Evolutionary conservation across 2,113 vertebrate genomes (phyloP).

Genomic region (Plecturocebus donacophilus): DNA sequence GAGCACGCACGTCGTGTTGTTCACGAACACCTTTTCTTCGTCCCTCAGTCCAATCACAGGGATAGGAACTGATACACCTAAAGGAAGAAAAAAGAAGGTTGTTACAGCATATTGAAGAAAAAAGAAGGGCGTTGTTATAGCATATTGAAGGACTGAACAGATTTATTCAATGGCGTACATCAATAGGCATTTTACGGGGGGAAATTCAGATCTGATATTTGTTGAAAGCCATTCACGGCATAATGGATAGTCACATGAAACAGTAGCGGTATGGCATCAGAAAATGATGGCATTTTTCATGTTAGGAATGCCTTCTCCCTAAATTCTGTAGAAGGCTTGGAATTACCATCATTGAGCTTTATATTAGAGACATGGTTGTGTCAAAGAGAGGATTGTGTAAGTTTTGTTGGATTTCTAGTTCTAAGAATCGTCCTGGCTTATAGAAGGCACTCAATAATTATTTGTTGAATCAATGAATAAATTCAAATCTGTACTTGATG

Average conservation of each 20-base stretch:
- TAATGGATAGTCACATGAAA: neutral
- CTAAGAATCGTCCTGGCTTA: neutral
- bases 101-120: neutral
- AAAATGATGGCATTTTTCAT: neutral
- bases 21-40: conserved; percentile 93
- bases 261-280: neutral
- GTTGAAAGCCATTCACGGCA: conserved; percentile 68
- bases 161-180: neutral
- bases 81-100: neutral
- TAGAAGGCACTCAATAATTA: conserved; percentile 17
- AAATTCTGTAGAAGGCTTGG: neutral
- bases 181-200: neutral
- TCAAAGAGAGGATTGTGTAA: neutral
- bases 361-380: neutral
- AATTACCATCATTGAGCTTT: neutral
- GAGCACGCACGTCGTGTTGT: conserved; percentile 93
- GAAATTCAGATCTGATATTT: conserved; percentile 35
- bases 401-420: neutral
- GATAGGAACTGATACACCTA: conserved; percentile 96
- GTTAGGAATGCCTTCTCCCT: neutral
- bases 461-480: neutral
- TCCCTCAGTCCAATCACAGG: conserved; percentile 96
- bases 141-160: neutral
- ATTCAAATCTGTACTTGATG: neutral
- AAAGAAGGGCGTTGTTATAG: neutral